These are phyloP conservation scores for Stylophora pistillata DNA, from an alignment of 64 coral and sea anemone species.

Conservation along the genomic window DNA sequence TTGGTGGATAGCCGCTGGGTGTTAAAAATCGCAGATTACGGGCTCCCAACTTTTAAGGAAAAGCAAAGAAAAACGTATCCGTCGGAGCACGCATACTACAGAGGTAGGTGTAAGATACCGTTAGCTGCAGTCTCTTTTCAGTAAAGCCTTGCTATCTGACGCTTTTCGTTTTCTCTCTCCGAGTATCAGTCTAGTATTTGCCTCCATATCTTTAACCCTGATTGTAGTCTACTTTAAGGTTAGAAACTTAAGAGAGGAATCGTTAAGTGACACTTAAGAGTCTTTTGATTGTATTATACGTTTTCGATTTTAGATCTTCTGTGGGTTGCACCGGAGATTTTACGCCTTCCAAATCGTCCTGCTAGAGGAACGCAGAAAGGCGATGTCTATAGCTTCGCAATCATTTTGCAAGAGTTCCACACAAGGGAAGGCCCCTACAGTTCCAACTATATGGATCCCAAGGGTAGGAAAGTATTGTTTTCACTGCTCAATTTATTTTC, in stretches of 20 bases:
- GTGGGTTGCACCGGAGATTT: slow-evolving; percentile 92
- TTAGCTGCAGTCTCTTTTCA: too few species aligned
- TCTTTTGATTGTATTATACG: not conserved
- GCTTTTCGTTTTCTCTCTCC: not conserved
- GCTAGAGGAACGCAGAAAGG: slow-evolving; percentile 82
- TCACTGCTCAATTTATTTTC: too few species aligned
- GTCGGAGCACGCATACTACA: slow-evolving; percentile 77
- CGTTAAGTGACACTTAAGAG: too few species aligned
- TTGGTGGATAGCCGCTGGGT: slow-evolving; percentile 97
- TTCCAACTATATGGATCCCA: slow-evolving; percentile 87
- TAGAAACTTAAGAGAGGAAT: too few species aligned
- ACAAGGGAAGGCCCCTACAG: slow-evolving; percentile 93
- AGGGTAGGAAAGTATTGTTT: slow-evolving; percentile 46
- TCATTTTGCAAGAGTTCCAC: slow-evolving; percentile 96
- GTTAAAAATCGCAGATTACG: slow-evolving; percentile 95
- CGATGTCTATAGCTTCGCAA: slow-evolving; percentile 95
- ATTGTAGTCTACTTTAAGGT: too few species aligned
- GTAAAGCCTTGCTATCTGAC: not conserved
- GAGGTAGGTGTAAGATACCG: slow-evolving; percentile 47
- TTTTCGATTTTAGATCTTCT: slow-evolving; percentile 64
- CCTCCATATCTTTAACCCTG: too few species aligned
- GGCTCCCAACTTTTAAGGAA: slow-evolving; percentile 73
- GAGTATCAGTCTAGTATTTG: too few species aligned
- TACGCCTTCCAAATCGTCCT: slow-evolving; percentile 60
- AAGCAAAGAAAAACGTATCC: slow-evolving; percentile 59